Base-by-base conservation (phyloP, 2,797 vertebrate genomes). In the Setipinna tenuifilis region DNA sequence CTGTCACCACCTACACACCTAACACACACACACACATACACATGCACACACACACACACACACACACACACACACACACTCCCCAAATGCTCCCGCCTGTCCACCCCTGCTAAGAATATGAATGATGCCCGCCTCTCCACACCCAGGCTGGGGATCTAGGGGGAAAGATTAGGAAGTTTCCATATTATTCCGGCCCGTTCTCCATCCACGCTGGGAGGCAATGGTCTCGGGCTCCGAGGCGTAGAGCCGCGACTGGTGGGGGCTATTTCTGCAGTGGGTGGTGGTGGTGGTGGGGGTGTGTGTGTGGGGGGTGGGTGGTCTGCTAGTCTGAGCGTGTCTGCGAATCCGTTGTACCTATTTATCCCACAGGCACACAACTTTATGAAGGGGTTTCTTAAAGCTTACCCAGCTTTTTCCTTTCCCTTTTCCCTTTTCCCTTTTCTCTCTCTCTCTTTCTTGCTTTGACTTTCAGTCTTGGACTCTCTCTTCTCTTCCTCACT, bases 291-390 rank as follows among this genome's bases (percentile, higher is more conserved):
- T 48, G 46, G 3, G 46, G 3, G 46, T 48, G 46, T 48, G 46
- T 48, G 46, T 48, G 46, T 48, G 46, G 25, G 12, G 11, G 65
- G 28, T 4, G 3, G 28, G 65, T 12, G 65, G 12, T 11, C 28
- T 17, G 71, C 91, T 91, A 89, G 89, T 54, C 59, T 11, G 89
- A 92, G 87, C 91, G 85, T 94, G 94, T 91, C 93, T 89, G 87
- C 91, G 93, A 94, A 94, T 95, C 92, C 90, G 89, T 93, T 91
- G 90, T 95, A 94, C 94, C 93, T 94, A 94, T 95, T 95, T 95
- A 95, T 95, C 93, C 93, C 92, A 86, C 86, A 90, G 91, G 91
- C 93, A 93, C 89, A 91, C 91, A 85, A 90, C 92, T 92, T 95
- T 95, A 95, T 88, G n/a, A 90, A 91, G 90, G 93, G 92, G 91